These are phyloP conservation scores for Deilephila elpenor DNA, from an alignment of 2,888 invertebrate species.

Conservation along the genomic window DNA sequence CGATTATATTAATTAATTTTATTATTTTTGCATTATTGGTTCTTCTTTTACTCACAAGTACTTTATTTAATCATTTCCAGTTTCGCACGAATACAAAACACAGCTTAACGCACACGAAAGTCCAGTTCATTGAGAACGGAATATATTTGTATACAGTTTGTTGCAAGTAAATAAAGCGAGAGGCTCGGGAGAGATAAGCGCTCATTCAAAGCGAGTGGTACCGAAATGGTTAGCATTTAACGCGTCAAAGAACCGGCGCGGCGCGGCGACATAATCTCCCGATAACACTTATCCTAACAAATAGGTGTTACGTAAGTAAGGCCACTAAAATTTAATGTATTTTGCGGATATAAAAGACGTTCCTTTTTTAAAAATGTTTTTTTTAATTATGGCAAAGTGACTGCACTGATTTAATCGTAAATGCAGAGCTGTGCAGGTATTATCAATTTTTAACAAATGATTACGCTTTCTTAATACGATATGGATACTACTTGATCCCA, in stretches of 20 bases:
- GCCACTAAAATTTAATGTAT: not conserved
- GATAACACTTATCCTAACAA: conserved; percentile 52
- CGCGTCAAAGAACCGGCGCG: conserved; percentile 37
- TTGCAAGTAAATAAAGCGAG: conserved; percentile 22
- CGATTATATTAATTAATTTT: too few species aligned
- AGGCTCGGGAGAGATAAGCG: conserved; percentile 22
- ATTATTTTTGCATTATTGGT: not conserved
- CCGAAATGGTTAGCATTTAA: conserved; percentile 36
- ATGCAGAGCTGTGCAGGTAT: too few species aligned
- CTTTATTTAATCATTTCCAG: not conserved
- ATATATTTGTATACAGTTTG: conserved; percentile 21
- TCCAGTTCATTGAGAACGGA: conserved; percentile 4
- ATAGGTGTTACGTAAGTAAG: conserved; percentile 48
- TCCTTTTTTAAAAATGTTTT: too few species aligned
- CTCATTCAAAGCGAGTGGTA: conserved; percentile 27
- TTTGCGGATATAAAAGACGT: not conserved
- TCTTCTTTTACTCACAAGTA: too few species aligned
- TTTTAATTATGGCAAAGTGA: too few species aligned
- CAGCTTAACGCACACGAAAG: not conserved
- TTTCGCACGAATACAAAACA: not conserved
- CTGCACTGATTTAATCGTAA: too few species aligned
- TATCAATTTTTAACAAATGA: too few species aligned
- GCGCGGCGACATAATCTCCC: conserved; percentile 46
- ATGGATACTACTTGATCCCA: too few species aligned
- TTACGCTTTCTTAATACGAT: too few species aligned